These are phyloP conservation scores for Amblyteles armatorius DNA, from an alignment of 2,888 invertebrate genomes.

Conservation along the genomic window DNA sequence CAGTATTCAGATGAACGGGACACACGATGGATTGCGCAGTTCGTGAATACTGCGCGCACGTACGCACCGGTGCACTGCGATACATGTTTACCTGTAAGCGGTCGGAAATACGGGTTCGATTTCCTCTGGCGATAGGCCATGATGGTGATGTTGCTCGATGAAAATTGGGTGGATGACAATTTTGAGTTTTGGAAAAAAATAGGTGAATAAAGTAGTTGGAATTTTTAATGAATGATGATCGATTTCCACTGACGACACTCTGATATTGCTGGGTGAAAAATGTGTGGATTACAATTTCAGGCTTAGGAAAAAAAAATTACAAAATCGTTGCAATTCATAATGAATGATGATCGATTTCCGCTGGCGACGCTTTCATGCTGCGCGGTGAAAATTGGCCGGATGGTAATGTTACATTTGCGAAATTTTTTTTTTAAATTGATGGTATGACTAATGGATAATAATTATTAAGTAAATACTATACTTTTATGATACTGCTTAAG, in stretches of 20 bases:
- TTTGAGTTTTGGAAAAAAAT: neutral
- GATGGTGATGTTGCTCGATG: neutral
- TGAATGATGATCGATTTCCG: no score
- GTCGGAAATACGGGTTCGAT: constrained; percentile 4
- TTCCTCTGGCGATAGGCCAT: neutral
- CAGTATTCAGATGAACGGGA: constrained; percentile 9
- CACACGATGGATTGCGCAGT: constrained; percentile 6
- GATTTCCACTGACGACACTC: no score
- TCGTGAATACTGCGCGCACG: neutral
- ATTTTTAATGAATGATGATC: no score
- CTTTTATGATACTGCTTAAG: neutral
- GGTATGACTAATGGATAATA: neutral
- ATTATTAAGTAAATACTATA: neutral
- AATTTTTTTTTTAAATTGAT: no score
- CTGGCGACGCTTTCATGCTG: no score
- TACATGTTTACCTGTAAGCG: neutral
- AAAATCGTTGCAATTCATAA: no score
- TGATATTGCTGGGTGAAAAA: no score
- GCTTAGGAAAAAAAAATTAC: no score
- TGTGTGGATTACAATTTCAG: no score
- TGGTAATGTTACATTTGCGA: no score
- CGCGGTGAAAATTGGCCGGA: no score
- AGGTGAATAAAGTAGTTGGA: no score
- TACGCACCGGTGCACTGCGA: neutral
- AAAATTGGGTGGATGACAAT: neutral